Percentiles rank a stretch among this genome's conserved stretches.
These are phyloP conservation scores for Dendrocincla fuliginosa DNA, from an alignment of 2,797 vertebrate species.

Conservation along the genomic window DNA sequence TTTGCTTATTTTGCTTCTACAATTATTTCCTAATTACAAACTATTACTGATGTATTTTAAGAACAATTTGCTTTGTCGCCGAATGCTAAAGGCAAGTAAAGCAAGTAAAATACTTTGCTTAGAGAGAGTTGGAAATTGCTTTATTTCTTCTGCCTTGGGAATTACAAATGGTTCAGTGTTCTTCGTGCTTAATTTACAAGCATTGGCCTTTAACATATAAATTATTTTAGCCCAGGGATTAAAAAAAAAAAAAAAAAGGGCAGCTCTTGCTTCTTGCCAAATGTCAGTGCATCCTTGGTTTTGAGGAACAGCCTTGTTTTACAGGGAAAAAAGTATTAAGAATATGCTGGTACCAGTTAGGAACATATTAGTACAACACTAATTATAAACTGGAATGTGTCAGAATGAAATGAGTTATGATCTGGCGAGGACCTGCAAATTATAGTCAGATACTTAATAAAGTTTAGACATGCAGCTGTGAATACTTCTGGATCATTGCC, in stretches of 20 bases:
- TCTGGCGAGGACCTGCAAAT: constrained; percentile 73
- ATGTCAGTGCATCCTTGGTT: constrained; percentile 50
- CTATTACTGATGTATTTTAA: not conserved
- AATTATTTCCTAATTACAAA: constrained; percentile 15
- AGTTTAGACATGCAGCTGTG: constrained; percentile 76
- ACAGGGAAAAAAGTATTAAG: constrained; percentile 23
- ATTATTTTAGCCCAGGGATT: constrained; percentile 29
- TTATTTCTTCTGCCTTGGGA: not conserved
- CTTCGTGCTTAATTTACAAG: not conserved
- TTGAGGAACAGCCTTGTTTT: constrained; percentile 37
- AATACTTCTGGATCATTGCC: constrained; percentile 75
- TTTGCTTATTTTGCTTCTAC: constrained; percentile 9
- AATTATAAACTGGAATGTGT: constrained; percentile 79
- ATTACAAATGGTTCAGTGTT: not conserved
- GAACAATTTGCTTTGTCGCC: not conserved
- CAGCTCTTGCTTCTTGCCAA: not conserved
- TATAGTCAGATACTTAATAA: constrained; percentile 80
- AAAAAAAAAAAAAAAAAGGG: not conserved
- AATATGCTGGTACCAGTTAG: constrained; percentile 56
- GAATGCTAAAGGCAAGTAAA: constrained; percentile 3
- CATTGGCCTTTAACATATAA: not conserved
- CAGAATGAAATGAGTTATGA: constrained; percentile 76
- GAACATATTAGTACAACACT: constrained; percentile 73
- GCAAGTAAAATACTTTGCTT: not conserved
- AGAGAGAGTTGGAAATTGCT: not conserved